Conservation (phyloP, 2,113 vertebrate genomes). For the Tragelaphus scriptus region DNA sequence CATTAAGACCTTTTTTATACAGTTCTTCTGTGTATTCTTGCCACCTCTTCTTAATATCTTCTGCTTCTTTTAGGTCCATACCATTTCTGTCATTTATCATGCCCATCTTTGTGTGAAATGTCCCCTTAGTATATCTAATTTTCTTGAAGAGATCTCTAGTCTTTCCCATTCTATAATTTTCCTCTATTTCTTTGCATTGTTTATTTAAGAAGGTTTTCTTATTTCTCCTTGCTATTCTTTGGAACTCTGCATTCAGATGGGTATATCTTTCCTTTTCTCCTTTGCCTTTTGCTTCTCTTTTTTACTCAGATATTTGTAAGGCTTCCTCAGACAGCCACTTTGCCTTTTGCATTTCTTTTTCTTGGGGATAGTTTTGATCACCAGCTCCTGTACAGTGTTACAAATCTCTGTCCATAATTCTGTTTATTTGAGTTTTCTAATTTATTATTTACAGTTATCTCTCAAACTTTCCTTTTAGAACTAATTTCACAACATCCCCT, state of each 20-base stretch:
- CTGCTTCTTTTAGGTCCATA: background rate
- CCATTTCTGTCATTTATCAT: background rate
- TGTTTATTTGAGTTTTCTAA: background rate
- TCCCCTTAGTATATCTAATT: background rate
- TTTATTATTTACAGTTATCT: background rate
- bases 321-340: background rate
- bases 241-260: background rate
- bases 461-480: background rate
- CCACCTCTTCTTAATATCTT: background rate
- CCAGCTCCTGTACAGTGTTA: background rate
- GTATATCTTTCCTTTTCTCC: background rate
- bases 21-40: background rate
- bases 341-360: background rate
- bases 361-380: background rate
- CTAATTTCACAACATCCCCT: background rate
- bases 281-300: background rate
- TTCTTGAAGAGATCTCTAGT: background rate
- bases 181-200: background rate
- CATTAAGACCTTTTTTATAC: background rate
- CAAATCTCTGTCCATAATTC: background rate
- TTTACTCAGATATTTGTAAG: background rate
- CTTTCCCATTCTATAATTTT: background rate
- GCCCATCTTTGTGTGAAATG: background rate
- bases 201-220: background rate
- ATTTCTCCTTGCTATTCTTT: background rate